Base-by-base conservation (phyloP, 2,888 invertebrate species). In the Folsomia manolachei region DNA sequence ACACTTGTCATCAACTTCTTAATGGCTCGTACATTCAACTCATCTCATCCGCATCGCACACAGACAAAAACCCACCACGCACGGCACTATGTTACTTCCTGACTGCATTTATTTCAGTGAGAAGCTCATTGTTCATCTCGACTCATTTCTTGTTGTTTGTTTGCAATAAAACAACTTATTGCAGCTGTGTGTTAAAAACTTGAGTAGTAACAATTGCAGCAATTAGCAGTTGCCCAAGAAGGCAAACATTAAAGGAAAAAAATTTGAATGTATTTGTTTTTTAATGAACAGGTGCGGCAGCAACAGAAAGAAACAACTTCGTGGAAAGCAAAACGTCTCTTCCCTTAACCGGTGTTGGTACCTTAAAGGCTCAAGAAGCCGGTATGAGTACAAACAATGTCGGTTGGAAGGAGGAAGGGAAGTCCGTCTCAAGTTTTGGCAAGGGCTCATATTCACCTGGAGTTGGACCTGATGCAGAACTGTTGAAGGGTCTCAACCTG, bases 281-380 rank as follows among this genome's bases (percentile, higher is more conserved):
- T 71, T 71, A 67, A 70, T 71, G 39, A 67, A 61, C 71, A 71
- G 71, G 71, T 71, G 71, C 51, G 61, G 4, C 24, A 51, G 69
- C 51, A 11, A 27, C 18, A 52, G 52, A 21, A 25, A 51, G 18
- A 11, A 9, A 9, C 9, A 18, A 51, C 9, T 51, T 18, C 9
- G 51, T 11, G 51, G 51, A 51, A 51, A 18, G 18, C 18, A 51
- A 51, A n/a, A n/a, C n/a, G n/a, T n/a, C n/a, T n/a, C n/a, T n/a
- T n/a, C n/a, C n/a, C n/a, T n/a, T n/a, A n/a, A n/a, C n/a, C n/a
- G n/a, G n/a, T n/a, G n/a, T n/a, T n/a, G n/a, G n/a, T n/a, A n/a
- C n/a, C n/a, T n/a, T n/a, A n/a, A n/a, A n/a, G n/a, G n/a, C n/a
- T n/a, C n/a, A n/a, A n/a, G n/a, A n/a, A n/a, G n/a, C n/a, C n/a